Evolutionary conservation across 2,888 invertebrate species (phyloP).

Genomic region (Xylota sylvarum): DNA sequence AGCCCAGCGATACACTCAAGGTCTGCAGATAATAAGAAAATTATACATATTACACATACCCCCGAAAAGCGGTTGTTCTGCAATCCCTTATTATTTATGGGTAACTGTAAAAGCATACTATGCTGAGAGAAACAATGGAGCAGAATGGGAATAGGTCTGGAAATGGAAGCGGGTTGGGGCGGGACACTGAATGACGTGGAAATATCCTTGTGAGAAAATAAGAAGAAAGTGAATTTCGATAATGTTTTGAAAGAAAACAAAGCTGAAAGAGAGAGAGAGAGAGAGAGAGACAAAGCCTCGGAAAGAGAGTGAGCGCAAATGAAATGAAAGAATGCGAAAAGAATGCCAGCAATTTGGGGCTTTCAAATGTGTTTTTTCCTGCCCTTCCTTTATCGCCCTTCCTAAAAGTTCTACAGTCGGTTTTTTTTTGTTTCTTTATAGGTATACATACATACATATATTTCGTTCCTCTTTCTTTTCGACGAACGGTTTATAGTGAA

Average conservation of each 20-base stretch:
- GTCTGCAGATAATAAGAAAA: slow-evolving; percentile 77
- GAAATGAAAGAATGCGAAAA: slow-evolving; percentile 68
- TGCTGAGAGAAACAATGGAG: slow-evolving; percentile 38
- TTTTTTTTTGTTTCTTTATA: slow-evolving; percentile 29
- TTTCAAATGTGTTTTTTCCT: slow-evolving; percentile 66
- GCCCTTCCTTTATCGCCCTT: slow-evolving; percentile 65
- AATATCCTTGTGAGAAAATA: slow-evolving; percentile 72
- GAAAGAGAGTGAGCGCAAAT: slow-evolving; percentile 20
- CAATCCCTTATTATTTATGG: slow-evolving; percentile 76
- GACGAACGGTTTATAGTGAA: slow-evolving; percentile 36
- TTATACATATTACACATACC: slow-evolving; percentile 75
- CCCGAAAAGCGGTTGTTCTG: slow-evolving; percentile 72
- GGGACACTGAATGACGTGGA: slow-evolving; percentile 55
- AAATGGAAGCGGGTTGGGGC: neutral
- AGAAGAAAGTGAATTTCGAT: slow-evolving; percentile 71
- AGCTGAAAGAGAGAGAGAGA: neutral
- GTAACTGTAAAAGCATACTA: slow-evolving; percentile 70
- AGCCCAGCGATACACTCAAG: slow-evolving; percentile 61
- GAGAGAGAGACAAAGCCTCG: neutral
- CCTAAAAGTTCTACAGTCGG: slow-evolving; percentile 40
- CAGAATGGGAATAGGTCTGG: slow-evolving; percentile 18
- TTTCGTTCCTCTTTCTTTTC: slow-evolving; percentile 40
- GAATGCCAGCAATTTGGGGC: slow-evolving; percentile 75
- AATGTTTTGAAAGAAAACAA: slow-evolving; percentile 35
- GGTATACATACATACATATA: too few relatives aligned